Conservation (phyloP, 2,797 vertebrate genomes). For the Spinibarbus caldwelli region DNA sequence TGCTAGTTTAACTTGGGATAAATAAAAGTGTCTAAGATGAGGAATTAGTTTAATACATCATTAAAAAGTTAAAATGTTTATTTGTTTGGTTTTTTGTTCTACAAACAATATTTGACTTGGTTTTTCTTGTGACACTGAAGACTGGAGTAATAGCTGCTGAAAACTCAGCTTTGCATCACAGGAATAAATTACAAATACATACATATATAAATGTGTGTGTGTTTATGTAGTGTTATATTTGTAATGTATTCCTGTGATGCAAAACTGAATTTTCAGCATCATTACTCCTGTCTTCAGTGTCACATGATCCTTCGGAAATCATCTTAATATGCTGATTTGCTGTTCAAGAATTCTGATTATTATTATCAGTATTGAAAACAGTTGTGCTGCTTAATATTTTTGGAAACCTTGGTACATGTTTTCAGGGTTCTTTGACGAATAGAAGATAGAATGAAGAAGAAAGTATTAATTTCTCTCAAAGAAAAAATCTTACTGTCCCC, state of each 20-base stretch:
- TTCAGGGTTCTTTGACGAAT: not conserved
- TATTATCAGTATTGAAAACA: not conserved
- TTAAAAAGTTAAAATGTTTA: not conserved
- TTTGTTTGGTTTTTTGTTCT: not conserved
- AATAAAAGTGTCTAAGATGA: not conserved
- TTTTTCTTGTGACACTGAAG: not conserved
- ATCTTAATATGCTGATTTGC: not conserved
- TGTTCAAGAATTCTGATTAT: not conserved
- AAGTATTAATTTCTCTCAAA: not conserved
- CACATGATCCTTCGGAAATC: not conserved
- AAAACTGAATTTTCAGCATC: too few relatives aligned
- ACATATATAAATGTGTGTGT: too few relatives aligned
- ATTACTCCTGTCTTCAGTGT: not conserved
- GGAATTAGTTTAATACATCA: not conserved
- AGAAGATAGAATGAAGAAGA: too few relatives aligned
- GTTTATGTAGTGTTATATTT: too few relatives aligned
- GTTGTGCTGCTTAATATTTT: not conserved
- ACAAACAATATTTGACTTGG: not conserved
- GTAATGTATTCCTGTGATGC: too few relatives aligned
- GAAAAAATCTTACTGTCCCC: not conserved
- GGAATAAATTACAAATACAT: too few relatives aligned
- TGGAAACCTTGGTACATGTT: not conserved
- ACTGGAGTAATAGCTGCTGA: too few relatives aligned
- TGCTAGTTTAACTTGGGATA: slow-evolving; percentile 42
- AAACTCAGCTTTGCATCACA: too few relatives aligned